A percentile compares a stretch with the other conserved stretches of the same genome.
Conservation (phyloP, 2,888 invertebrate genomes). For the Tanaodytes sp. region DNA sequence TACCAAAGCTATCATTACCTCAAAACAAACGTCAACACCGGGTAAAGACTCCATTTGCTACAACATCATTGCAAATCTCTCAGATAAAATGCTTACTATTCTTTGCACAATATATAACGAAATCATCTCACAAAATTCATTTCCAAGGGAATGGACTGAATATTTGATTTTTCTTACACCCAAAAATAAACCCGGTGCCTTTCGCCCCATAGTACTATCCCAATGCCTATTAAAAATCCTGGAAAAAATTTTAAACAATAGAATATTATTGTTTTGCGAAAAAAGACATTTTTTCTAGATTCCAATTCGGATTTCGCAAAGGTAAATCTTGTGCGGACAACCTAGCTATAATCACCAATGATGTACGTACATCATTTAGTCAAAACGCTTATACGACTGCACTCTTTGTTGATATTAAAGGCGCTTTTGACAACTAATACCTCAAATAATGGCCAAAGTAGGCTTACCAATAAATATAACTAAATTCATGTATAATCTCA, state of each 20-base stretch:
- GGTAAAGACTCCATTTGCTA: constrained; percentile 14
- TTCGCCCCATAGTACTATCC: constrained; percentile 12
- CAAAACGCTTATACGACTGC: too few species aligned
- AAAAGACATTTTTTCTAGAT: neutral
- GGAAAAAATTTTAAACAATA: constrained; percentile 11
- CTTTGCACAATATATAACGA: constrained; percentile 1
- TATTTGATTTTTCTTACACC: constrained; percentile 5
- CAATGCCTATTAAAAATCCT: constrained; percentile 11
- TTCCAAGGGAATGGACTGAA: too few species aligned
- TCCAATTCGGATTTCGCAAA: constrained; percentile 10
- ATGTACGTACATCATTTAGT: too few species aligned
- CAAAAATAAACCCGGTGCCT: constrained; percentile 3
- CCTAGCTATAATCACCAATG: neutral
- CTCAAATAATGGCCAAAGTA: too few species aligned
- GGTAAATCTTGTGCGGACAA: too few species aligned
- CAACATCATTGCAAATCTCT: constrained; percentile 1
- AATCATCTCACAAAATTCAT: too few species aligned
- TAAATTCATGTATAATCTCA: too few species aligned
- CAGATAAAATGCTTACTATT: neutral
- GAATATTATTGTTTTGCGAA: constrained; percentile 2
- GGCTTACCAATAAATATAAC: too few species aligned
- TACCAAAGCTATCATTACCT: neutral
- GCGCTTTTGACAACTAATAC: constrained; percentile 4
- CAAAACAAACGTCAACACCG: constrained; percentile 12
- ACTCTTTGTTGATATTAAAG: constrained; percentile 5